These are phyloP conservation scores for Manis javanica DNA, from an alignment of 2,797 vertebrate genomes.

Conservation along the genomic window DNA sequence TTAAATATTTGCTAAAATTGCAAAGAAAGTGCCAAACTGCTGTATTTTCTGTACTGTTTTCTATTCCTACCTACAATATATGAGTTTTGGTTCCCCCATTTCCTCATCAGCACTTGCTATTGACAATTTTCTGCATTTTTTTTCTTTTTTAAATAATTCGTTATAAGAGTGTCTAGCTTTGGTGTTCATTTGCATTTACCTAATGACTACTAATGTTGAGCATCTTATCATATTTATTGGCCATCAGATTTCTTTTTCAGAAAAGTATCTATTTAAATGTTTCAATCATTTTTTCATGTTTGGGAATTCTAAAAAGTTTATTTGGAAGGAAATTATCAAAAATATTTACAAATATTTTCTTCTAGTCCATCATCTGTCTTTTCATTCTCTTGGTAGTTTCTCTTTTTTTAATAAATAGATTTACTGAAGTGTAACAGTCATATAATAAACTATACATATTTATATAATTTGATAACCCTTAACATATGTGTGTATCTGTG, in stretches of 20 bases:
- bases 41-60: neutral
- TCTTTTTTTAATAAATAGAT: neutral
- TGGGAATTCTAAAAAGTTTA: neutral
- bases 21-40: neutral
- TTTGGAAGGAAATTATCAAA: neutral
- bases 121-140: neutral
- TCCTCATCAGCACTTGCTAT: neutral
- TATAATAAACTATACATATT: neutral
- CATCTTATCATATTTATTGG: neutral
- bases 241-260: neutral
- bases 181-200: neutral
- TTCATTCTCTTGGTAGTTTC: neutral
- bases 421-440: neutral
- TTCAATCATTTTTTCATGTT: neutral
- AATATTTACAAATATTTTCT: neutral
- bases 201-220: neutral
- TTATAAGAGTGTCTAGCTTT: neutral
- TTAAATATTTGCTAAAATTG: neutral
- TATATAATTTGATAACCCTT: neutral
- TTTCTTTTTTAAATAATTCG: neutral
- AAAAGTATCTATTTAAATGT: neutral
- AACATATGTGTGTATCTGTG: neutral
- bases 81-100: neutral
- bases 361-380: neutral
- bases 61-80: neutral